Base-by-base conservation (phyloP, 2,797 vertebrate genomes). In the Platalea minor region DNA sequence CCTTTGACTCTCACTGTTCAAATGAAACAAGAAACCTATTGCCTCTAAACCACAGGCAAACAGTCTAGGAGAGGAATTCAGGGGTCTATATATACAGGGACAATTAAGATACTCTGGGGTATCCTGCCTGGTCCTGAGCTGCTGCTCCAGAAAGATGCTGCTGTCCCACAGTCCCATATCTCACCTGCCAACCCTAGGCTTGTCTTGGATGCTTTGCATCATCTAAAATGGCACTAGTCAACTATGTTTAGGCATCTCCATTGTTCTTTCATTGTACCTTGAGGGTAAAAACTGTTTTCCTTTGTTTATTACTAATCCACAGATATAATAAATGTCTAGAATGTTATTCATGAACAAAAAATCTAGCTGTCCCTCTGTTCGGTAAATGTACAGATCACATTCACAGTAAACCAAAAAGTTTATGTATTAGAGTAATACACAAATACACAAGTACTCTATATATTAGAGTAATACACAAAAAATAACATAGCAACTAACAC, bases 401-500 rank as follows among this genome's bases (percentile, higher is more conserved):
- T 59, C 67, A 57, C 17, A 53, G 18, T 72, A 81, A 81, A 67
- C 2, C 8, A 14, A 76, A 20, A 11, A 51, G 8, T 29, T 88
- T 37, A 41, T 35, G 17, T 35, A 35, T 35, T 35, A 35, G 35
- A 35, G 35, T 35, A 35, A 35, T 35, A 35, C 35, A 35, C 35
- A 35, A 35, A 35, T 35, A 35, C 35, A 35, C 35, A 35, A 35
- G 35, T 35, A 35, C 35, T 35, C 35, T 35, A 35, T 35, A 35
- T 65, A 41, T 37, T 13, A 50, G 23, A 48, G 6, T 25, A 63
- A 43, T 45, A 6, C 16, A 35, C 1, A 41, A 60, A 37, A 53
- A 35, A 50, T 28, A 5, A 5, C 5, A 28, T 20, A 56, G 8
- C 1, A 48, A 4, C 23, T 45, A n/a, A 1, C 9, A n/a, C 11